Conservation (phyloP, 1,140 invertebrate species). For the Adelges cooleyi region DNA sequence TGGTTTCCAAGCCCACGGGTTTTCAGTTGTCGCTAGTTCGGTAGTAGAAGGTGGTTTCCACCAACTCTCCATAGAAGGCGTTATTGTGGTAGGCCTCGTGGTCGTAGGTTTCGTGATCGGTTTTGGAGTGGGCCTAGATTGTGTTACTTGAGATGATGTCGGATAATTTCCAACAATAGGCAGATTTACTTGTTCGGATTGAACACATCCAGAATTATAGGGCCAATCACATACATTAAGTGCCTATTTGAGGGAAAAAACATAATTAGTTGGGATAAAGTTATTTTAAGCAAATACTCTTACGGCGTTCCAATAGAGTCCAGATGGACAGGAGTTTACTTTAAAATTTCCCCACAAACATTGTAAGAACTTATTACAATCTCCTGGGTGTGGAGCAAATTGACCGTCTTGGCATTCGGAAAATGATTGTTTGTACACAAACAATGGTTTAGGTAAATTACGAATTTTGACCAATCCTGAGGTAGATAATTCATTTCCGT, state of each 20-base stretch:
- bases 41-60: neutral
- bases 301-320: constrained; percentile 65
- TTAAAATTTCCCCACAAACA: constrained; percentile 68
- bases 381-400: constrained; percentile 37
- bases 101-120: constrained; percentile 31
- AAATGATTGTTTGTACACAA: too few species aligned
- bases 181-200: constrained; percentile 9
- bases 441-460: too few species aligned
- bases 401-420: constrained; percentile 32
- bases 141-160: too few species aligned
- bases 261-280: too few species aligned
- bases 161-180: neutral
- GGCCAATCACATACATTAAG: constrained; percentile 69
- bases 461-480: too few species aligned
- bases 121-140: constrained; percentile 23
- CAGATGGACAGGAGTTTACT: constrained; percentile 55
- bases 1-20: constrained; percentile 29
- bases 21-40: constrained; percentile 7
- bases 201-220: constrained; percentile 50
- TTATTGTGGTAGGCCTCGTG: constrained; percentile 28
- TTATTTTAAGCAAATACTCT: constrained; percentile 31
- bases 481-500: neutral
- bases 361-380: constrained; percentile 61
- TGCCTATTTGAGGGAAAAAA: constrained; percentile 33
- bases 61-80: constrained; percentile 25